These are phyloP conservation scores for Pyrgilauda ruficollis DNA, from an alignment of 2,113 vertebrate genomes.

Conservation along the genomic window DNA sequence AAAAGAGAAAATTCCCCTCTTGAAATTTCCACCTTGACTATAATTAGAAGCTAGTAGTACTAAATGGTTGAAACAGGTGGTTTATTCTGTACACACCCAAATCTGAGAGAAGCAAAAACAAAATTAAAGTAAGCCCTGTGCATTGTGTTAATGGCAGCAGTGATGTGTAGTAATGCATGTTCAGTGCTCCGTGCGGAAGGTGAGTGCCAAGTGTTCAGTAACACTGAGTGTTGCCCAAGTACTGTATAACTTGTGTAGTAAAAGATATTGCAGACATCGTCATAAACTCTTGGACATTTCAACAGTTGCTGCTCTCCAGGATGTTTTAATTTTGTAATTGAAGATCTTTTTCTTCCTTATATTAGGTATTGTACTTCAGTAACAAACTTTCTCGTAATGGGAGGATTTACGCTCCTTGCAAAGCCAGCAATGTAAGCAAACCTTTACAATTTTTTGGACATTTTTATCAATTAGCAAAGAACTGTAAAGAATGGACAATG, in stretches of 20 bases:
- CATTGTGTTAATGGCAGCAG: not conserved
- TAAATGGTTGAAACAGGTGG: not conserved
- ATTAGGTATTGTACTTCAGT: slow-evolving; percentile 85
- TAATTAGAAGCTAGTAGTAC: not conserved
- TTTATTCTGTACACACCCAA: not conserved
- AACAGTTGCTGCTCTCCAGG: not conserved
- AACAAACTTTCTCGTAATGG: slow-evolving; percentile 91
- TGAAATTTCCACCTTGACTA: not conserved
- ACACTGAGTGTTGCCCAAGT: not conserved
- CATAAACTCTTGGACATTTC: not conserved
- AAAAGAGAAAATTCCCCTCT: not conserved
- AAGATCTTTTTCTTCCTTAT: not conserved
- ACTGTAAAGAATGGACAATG: not conserved
- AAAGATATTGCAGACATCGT: not conserved
- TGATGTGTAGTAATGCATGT: not conserved
- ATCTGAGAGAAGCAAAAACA: not conserved
- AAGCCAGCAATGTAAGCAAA: slow-evolving; percentile 91
- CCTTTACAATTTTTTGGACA: not conserved
- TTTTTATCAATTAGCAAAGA: not conserved
- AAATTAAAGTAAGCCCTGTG: not conserved
- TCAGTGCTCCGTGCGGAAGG: not conserved
- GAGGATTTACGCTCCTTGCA: slow-evolving; percentile 86
- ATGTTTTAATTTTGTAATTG: not conserved
- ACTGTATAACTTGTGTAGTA: not conserved
- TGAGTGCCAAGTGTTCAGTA: not conserved